Evolutionary conservation across 2,888 invertebrate species (phyloP), one percentile per base, ranked within the genome.

Genomic region (Pammene fasciana): DNA sequence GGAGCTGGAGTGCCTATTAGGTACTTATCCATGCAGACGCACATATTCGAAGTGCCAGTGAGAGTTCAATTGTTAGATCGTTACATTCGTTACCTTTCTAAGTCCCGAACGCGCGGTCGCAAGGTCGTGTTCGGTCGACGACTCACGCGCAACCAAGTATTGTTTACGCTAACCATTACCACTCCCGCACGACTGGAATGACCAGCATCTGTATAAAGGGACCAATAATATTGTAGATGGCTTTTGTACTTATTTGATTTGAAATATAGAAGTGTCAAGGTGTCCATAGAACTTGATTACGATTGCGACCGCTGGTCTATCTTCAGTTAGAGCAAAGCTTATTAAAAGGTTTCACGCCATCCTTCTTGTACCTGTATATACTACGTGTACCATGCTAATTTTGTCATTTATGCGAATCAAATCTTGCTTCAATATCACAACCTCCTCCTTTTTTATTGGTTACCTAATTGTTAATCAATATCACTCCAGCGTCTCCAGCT

Each of bases 61-160:
- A 62, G 62, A 62, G 61, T 61, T 62, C 65, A 57, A 68, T 64
- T 64, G 62, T 68, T 26, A 26, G 26, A 26, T 26, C 26, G 26
- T 3, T 68, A 62, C 55, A 50, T 68, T 26, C 26, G 26, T 3
- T 68, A 62, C 55, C 56, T 68, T 62, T 64, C 68, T 64, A 68
- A 68, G 68, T 56, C 55, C 48, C 56, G 62, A 62, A 18, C 61
- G 14, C 61, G 41, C 65, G 48, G 65, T 26, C 68, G 48, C 68
- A 68, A 64, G 68, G 68, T 68, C 68, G 68, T 56, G 14, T 41
- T 41, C 55, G 68, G 68, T 68, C 68, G 62, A 34, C 62, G 68
- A 66, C 65, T 57, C 65, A 48, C 48, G 65, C 48, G 56, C 65
- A 38, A 38, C 54, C 36, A 65, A 26, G 56, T 48, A 66, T 66